Evolutionary conservation across 2,113 vertebrate species (phyloP), one percentile per base, ranked within the genome.

Genomic region (Scortum barcoo): DNA sequence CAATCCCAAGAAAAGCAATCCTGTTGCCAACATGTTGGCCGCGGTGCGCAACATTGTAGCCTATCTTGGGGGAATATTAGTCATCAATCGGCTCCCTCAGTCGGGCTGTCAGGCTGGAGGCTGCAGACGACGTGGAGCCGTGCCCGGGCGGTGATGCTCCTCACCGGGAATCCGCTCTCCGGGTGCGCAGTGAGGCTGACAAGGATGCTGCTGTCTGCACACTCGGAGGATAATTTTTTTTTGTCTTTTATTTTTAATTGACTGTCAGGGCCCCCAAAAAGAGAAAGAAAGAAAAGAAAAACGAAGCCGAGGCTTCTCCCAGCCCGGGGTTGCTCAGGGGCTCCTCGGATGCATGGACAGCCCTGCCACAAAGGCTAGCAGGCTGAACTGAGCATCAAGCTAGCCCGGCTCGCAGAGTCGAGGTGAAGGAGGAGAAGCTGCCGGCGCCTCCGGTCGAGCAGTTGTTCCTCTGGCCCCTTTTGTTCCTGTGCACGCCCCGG

Each of bases 1-100:
- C 93, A 95, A 93, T 84, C 94, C 93, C 86, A 95, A 24, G 88
- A 95, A 89, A 62, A 95, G 84, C 93, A 94, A 84, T 57, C 91
- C 95, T 20, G 91, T 68, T 48, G 88, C 93, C 91, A 95, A 51
- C 88, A 86, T 78, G 90, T 85, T 91, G 86, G 89, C 92, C 63
- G 76, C 50, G 87, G 78, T 88, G 83, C 87, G 92, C 89, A 92
- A 86, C 94, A 95, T 94, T 74, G 84, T 91, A 44, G 81, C 68
- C 56, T 88, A 81, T 85, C 76, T 78, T 33, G 50, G 22, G 26
- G 72, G 83, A 85, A 54, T 65, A 85, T 89, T 80, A 88, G 80
- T 90, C 91, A 94, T 93, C 89, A 92, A 94, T 81, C 83, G 90
- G 71, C 61, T 77, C n/a, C n/a, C 72, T 83, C 78, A 89, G 80